Evolutionary conservation across 2,797 vertebrate genomes (phyloP).

Genomic region (Enteromius afrohamiltoni): DNA sequence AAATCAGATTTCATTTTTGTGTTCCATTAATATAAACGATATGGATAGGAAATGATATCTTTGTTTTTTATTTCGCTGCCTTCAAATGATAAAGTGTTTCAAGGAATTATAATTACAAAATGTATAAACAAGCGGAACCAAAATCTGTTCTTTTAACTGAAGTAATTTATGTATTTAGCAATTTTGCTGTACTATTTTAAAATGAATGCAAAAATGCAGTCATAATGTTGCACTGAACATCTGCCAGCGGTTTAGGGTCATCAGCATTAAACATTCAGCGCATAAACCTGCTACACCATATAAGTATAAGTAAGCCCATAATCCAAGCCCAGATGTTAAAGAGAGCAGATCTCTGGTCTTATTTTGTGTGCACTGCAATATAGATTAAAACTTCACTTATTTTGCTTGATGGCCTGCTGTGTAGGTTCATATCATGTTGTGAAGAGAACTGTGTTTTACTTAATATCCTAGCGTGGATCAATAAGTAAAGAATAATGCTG

Average conservation of each 20-base stretch:
- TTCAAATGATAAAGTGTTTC: neutral
- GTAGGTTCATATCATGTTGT: slow-evolving; percentile 2
- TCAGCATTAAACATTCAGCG: neutral
- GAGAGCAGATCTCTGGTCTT: neutral
- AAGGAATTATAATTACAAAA: slow-evolving; percentile 4
- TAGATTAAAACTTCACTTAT: slow-evolving; percentile 6
- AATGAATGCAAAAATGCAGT: neutral
- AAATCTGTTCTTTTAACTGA: neutral
- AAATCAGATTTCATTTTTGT: slow-evolving; percentile 3
- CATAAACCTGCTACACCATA: too few species aligned
- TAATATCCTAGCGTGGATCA: neutral
- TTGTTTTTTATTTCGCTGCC: slow-evolving; percentile 1
- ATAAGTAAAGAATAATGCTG: slow-evolving; percentile 4
- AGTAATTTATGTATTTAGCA: neutral
- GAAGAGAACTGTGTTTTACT: neutral
- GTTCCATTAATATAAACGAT: neutral
- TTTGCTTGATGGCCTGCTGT: slow-evolving; percentile 8
- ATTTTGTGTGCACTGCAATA: neutral
- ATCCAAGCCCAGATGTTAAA: slow-evolving; percentile 21
- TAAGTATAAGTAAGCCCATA: neutral
- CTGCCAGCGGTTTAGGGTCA: neutral
- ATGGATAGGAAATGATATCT: neutral
- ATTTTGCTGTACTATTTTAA: neutral
- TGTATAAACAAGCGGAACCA: neutral
- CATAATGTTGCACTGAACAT: slow-evolving; percentile 10